Base-by-base conservation (phyloP, 1,140 invertebrate genomes). In the Zaprionus capensis region DNA sequence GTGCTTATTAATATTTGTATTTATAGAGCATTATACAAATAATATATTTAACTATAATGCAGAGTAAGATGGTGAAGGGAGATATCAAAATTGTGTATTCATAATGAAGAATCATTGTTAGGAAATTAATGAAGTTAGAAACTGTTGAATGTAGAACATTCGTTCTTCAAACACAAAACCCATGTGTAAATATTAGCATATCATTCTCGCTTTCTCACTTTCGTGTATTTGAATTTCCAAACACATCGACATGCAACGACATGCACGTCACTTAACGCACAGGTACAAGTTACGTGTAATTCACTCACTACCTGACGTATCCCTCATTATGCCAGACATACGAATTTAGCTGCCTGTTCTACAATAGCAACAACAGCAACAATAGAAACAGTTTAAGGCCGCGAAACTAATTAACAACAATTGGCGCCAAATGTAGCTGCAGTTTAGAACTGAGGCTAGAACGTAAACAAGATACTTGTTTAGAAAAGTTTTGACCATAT, bases 401-500 rank as follows among this genome's bases (percentile, higher is more conserved):
- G n/a, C 57, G 24, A 12, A 58, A 51, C 41, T 71, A 75, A 71
- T 75, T 75, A 75, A 71, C 59, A 75, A 53, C 51, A 51, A 62
- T 71, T 75, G 57, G 57, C 65, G 58, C 65, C 65, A 74, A 69
- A 62, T 46, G 44, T 22, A n/a, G 36, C 15, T 68, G 55, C 55
- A 55, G 51, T 44, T 24, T 11, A 44, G 41, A 41, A 41, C 38
- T n/a, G 38, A 17, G 28, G 38, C 51, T 49, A 28, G 53, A 70
- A 26, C 59, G 72, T 75, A 64, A 64, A 71, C 67, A 70, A 75
- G 67, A 71, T 63, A 76, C 68, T 71, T 41, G 72, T 58, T 64
- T 61, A 31, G 9, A 17, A 38, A 44, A 9, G 44, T 41, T 41
- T 70, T 76, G 73, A 20, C 73, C 73, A 76, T 76, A 76, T 59